phyloP scores from a whole-genome alignment of 92 coral and sea anemone species.

The Epizoanthus stellaris region DNA sequence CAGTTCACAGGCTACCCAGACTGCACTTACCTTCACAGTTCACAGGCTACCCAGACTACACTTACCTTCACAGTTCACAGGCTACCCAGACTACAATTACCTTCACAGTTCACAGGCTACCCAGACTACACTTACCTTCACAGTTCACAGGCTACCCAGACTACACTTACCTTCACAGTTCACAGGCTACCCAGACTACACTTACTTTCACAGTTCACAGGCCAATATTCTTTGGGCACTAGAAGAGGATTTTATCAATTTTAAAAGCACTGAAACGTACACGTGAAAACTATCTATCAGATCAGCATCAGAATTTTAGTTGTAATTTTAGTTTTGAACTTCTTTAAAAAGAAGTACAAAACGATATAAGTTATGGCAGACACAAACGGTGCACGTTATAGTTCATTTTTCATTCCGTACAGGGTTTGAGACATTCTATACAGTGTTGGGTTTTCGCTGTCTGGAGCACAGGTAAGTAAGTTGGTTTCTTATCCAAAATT shows the following conservation, averaged over 20 bases:
- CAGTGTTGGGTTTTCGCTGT: constrained; percentile 87
- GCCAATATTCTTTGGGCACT: neutral
- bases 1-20: no score
- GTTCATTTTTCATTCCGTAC: neutral
- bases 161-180: no score
- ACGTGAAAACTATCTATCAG: no score
- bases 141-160: no score
- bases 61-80: neutral
- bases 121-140: no score
- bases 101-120: no score
- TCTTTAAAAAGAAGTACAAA: neutral
- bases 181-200: no score
- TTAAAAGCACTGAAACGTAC: no score
- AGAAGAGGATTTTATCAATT: neutral
- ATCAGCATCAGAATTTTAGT: neutral
- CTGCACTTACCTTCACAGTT: neutral
- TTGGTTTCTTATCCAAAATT: no score
- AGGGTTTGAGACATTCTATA: constrained; percentile 90
- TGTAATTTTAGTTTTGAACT: no score
- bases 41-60: neutral
- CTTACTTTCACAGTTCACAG: no score
- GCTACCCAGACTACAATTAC: neutral
- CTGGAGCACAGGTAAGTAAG: constrained; percentile 74
- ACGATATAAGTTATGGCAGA: neutral
- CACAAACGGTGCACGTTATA: neutral